These are phyloP conservation scores for Tortricodes alternella DNA, from an alignment of 2,888 invertebrate genomes.

Conservation along the genomic window DNA sequence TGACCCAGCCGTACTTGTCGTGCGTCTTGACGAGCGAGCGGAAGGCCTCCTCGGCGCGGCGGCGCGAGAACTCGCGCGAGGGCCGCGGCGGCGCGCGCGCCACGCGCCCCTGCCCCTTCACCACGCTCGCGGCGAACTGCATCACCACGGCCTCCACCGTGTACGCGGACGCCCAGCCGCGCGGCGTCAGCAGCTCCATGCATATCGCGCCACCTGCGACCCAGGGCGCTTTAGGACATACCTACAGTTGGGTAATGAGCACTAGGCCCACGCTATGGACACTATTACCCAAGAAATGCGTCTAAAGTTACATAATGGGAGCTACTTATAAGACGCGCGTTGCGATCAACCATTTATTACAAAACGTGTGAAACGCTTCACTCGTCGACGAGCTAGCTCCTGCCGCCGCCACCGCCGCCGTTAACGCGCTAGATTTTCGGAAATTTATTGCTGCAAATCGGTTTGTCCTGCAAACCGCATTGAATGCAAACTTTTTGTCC, in stretches of 20 bases:
- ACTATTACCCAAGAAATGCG: too few species aligned
- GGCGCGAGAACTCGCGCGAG: conserved; percentile 88
- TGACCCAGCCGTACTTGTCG: conserved; percentile 96
- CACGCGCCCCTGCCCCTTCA: conserved; percentile 93
- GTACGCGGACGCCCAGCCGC: conserved; percentile 94
- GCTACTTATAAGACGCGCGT: too few species aligned
- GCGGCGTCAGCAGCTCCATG: conserved; percentile 93
- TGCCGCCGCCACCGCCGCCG: too few species aligned
- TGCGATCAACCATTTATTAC: too few species aligned
- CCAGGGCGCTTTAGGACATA: neutral
- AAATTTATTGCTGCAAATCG: too few species aligned
- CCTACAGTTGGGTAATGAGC: neutral
- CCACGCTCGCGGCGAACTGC: conserved; percentile 94
- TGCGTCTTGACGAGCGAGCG: conserved; percentile 94
- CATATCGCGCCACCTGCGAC: conserved; percentile 90
- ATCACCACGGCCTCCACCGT: conserved; percentile 94
- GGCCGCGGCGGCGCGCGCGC: conserved; percentile 90
- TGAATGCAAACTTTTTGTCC: too few species aligned
- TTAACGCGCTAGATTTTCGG: too few species aligned
- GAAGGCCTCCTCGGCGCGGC: conserved; percentile 94
- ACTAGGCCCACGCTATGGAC: too few species aligned
- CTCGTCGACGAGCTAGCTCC: too few species aligned
- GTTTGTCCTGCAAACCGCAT: too few species aligned
- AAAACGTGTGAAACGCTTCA: too few species aligned
- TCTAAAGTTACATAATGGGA: too few species aligned